phyloP scores from a whole-genome alignment of 2,113 vertebrate genomes.

The Leptodactylus fuscus region DNA sequence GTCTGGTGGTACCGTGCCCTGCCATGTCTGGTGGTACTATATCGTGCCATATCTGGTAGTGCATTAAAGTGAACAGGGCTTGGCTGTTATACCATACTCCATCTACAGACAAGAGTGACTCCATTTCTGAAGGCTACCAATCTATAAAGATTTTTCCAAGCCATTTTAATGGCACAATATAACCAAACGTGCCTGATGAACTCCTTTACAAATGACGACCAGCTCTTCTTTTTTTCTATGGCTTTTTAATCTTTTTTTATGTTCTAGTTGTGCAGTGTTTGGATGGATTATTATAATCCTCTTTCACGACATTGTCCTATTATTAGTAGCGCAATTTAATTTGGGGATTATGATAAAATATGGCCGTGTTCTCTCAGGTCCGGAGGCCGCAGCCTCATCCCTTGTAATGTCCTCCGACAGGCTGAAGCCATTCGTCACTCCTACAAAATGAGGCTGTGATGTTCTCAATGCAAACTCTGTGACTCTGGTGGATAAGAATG shows the following conservation, averaged over 20 bases:
- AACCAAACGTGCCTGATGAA: too few species aligned
- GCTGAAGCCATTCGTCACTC: background rate
- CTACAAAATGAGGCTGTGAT: background rate
- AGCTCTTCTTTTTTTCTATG: background rate
- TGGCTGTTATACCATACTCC: too few species aligned
- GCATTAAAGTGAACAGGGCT: too few species aligned
- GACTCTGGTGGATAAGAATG: background rate
- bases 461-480: background rate
- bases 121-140: too few species aligned
- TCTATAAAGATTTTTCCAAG: too few species aligned
- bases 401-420: background rate
- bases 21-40: too few species aligned
- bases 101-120: too few species aligned
- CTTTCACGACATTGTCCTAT: slow-evolving; percentile 7
- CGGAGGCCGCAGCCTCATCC: background rate
- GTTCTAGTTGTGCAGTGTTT: background rate
- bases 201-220: background rate
- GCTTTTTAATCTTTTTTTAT: too few species aligned
- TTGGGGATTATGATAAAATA: background rate
- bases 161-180: too few species aligned
- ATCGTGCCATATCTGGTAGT: too few species aligned
- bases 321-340: background rate
- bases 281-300: background rate
- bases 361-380: background rate
- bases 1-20: too few species aligned